phyloP scores from a whole-genome alignment of 2,113 vertebrate genomes.

The Eubucco bourcierii region DNA sequence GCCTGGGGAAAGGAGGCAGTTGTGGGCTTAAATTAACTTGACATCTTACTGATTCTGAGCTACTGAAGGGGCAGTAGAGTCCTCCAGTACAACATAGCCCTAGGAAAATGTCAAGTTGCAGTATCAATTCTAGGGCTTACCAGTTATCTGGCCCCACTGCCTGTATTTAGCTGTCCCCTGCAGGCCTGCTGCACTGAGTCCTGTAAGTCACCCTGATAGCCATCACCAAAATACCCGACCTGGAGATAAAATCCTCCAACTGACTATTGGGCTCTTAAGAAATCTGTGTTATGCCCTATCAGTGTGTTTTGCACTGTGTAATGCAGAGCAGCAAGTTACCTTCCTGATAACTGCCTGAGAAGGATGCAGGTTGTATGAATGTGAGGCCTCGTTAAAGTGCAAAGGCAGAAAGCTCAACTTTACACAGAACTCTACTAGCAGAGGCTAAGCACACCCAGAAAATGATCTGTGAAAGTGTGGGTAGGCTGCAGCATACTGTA shows the following conservation, averaged over 20 bases:
- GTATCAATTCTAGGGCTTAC: background rate
- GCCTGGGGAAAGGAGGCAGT: background rate
- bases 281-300: background rate
- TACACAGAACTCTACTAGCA: background rate
- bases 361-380: background rate
- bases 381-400: background rate
- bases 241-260: background rate
- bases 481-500: background rate
- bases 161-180: background rate
- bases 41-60: background rate
- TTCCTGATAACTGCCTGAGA: background rate
- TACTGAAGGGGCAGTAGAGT: background rate
- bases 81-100: background rate
- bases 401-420: background rate
- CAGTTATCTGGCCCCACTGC: background rate
- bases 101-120: constrained; percentile 41
- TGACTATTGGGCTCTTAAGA: background rate
- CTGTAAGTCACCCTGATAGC: background rate
- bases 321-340: background rate
- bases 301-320: background rate
- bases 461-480: background rate
- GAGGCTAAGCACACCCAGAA: background rate
- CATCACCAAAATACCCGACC: background rate
- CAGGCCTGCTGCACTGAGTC: background rate
- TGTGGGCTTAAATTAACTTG: constrained; percentile 27